phyloP scores from a whole-genome alignment of 2,113 vertebrate species.

The Castor canadensis region DNA sequence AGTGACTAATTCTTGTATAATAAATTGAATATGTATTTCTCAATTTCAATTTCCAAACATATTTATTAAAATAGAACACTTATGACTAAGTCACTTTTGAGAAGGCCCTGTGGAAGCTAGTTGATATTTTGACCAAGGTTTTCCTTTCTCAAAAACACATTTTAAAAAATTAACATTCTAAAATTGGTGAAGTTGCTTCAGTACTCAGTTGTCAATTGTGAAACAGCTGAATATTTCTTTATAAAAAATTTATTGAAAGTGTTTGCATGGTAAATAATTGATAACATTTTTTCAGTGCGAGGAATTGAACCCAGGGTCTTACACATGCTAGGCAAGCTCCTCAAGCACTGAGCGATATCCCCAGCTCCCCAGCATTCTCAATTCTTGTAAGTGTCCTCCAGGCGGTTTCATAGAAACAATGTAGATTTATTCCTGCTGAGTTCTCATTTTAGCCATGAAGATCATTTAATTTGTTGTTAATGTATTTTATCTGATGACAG shows the following conservation, averaged over 20 bases:
- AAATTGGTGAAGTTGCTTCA: neutral
- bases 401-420: too few species aligned
- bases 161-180: neutral
- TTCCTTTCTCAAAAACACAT: neutral
- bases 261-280: too few species aligned
- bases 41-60: neutral
- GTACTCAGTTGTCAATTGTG: neutral
- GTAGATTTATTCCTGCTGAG: neutral
- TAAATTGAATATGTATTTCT: neutral
- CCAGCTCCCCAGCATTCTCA: neutral
- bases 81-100: neutral
- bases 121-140: neutral
- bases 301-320: neutral
- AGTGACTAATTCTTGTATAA: neutral
- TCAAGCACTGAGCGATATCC: too few species aligned
- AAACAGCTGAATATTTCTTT: neutral
- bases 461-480: neutral
- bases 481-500: neutral
- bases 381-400: neutral
- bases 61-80: constrained; percentile 32
- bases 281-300: neutral
- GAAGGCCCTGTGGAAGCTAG: neutral
- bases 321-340: neutral
- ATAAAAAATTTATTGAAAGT: neutral
- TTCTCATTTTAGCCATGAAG: neutral